Evolutionary conservation across 2,888 invertebrate species (phyloP).

Genomic region (Homarus gammarus): DNA sequence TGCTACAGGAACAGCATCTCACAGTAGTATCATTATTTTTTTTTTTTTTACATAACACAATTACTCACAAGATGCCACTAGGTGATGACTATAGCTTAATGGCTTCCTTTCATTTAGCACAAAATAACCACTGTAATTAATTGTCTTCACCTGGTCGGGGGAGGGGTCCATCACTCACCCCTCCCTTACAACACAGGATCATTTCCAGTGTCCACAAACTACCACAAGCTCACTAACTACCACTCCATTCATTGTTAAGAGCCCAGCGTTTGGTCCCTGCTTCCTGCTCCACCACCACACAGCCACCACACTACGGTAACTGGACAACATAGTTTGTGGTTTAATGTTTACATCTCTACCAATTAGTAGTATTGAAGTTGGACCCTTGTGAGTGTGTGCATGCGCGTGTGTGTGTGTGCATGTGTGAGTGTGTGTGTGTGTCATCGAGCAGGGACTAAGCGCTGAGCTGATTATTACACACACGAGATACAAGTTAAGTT

Average conservation of each 20-base stretch:
- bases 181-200: too few relatives aligned
- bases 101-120: constrained; percentile 11
- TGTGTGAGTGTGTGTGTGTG: not conserved
- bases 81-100: too few relatives aligned
- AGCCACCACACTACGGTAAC: not conserved
- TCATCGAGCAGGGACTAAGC: not conserved
- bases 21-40: not conserved
- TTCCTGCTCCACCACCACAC: not conserved
- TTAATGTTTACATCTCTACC: not conserved
- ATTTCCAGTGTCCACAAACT: constrained; percentile 33
- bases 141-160: constrained; percentile 4
- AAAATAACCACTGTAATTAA: constrained; percentile 2
- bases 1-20: not conserved
- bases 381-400: constrained; percentile 17
- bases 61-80: not conserved
- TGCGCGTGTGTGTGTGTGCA: not conserved
- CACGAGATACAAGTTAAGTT: constrained; percentile 12
- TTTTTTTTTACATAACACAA: too few relatives aligned
- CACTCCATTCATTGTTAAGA: constrained; percentile 34
- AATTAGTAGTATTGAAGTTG: constrained; percentile 12
- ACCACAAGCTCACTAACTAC: constrained; percentile 46
- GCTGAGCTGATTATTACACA: constrained; percentile 5
- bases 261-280: constrained; percentile 11
- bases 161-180: constrained; percentile 9
- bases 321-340: not conserved